Evolutionary conservation across 1,140 invertebrate genomes (phyloP), one percentile per base, ranked within the genome.

Genomic region (Heliothis subflexa): DNA sequence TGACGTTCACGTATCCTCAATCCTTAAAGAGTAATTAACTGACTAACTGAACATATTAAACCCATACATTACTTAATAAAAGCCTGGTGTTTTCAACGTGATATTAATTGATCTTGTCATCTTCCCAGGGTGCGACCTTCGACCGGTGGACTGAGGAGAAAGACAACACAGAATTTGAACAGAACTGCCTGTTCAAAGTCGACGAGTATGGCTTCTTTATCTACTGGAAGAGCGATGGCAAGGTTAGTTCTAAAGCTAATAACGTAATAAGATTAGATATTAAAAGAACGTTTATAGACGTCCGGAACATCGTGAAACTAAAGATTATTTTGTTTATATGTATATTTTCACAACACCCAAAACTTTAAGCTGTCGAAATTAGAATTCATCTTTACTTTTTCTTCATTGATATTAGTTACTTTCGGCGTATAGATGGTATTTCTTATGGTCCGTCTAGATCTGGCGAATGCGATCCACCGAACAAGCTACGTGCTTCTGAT

Each of bases 181-280:
- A 97, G 70, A 97, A 97, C 88, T 99, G 98, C 86, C 91, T 97
- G 74, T 99, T 99, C 91, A 98, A 98, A 95, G 99, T 99, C 25
- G 99, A 99, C 93, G 98, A 99, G 92, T 99, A 98, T 95, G 99
- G 99, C 59, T 99, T 99, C 95, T 99, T 99, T 95, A 98, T 99
- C 81, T 99, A 99, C 91, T 99, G 99, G 99, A 99, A 99, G 94
- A 99, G 98, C 90, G 99, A 99, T 83, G 97, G 97, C 79, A 97
- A 96, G 96, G 99, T 99, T 95, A 96, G 96, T 88, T 10, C 33
- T 40, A 3, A 50, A 21, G 4, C 62, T 66, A 10, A 40, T 13
- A 9, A n/a, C 14, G 33, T 45, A 64, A 45, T 16, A 40, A 10
- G n/a, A 16, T 64, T 18, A 45, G 45, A 64, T 12, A 13, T 18